These are phyloP conservation scores for Patella pellucida DNA, from an alignment of 2,888 invertebrate genomes.

Conservation along the genomic window DNA sequence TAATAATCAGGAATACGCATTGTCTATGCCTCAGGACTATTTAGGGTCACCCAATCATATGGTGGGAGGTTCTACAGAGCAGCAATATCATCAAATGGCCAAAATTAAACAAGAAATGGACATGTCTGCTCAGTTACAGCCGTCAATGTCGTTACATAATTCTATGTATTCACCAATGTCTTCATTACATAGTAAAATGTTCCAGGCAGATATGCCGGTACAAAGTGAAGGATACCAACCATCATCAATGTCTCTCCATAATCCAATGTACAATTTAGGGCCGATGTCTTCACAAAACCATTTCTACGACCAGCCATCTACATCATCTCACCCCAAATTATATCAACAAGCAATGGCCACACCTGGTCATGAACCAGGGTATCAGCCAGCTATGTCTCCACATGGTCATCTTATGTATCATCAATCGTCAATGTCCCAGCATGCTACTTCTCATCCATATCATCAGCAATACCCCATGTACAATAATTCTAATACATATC, in stretches of 20 bases:
- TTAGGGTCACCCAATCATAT: slow-evolving; percentile 3
- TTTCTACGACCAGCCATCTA: not conserved
- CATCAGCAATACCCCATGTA: slow-evolving; percentile 5
- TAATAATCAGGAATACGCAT: not conserved
- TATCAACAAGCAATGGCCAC: not conserved
- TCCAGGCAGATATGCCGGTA: not conserved
- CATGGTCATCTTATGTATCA: slow-evolving; percentile 6
- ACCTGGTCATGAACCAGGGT: not conserved
- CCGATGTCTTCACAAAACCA: slow-evolving; percentile 1
- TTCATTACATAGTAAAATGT: not conserved
- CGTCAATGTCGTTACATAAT: slow-evolving; percentile 4
- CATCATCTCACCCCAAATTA: slow-evolving; percentile 4
- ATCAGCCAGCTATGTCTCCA: slow-evolving; percentile 4
- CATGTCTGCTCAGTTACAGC: not conserved
- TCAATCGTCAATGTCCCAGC: not conserved
- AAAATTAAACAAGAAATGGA: slow-evolving; percentile 1
- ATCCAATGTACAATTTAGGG: slow-evolving; percentile 1
- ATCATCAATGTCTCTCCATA: not conserved
- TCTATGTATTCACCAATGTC: slow-evolving; percentile 3
- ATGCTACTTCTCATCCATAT: slow-evolving; percentile 4
- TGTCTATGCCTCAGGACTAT: not conserved
- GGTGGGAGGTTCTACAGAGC: not conserved
- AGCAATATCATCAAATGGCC: not conserved
- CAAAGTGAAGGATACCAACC: not conserved
- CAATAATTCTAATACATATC: slow-evolving; percentile 3